Evolutionary conservation across 37 sponge, comb jelly and placozoan genomes (phyloP).

Genomic region (Oscarella lobularis): DNA sequence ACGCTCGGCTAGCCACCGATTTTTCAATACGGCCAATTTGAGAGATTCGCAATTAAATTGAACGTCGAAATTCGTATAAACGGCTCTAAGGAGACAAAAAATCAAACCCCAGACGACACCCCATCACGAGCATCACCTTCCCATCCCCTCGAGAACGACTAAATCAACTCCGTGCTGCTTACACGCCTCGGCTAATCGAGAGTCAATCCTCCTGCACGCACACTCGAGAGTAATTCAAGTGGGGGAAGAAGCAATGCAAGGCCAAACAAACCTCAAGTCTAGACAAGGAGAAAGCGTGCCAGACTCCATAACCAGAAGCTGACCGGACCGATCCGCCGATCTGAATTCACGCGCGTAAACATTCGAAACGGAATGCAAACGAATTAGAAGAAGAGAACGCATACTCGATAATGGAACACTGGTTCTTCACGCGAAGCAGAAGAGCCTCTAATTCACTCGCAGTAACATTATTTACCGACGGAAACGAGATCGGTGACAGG

Average conservation of each 20-base stretch:
- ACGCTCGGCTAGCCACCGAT: conserved; percentile 24
- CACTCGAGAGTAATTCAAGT: too few species aligned
- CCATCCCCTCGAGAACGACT: conserved; percentile 28
- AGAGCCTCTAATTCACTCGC: conserved; percentile 13
- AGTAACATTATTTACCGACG: conserved; percentile 15
- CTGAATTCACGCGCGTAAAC: background rate
- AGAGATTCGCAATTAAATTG: conserved; percentile 8
- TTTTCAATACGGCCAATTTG: conserved; percentile 27
- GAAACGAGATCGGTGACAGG: conserved; percentile 15
- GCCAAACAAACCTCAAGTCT: conserved; percentile 13
- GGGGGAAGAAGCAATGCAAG: too few species aligned
- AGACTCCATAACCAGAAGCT: conserved; percentile 16
- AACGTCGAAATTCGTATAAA: conserved; percentile 20
- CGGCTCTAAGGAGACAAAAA: background rate
- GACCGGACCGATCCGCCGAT: background rate
- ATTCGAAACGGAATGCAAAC: background rate
- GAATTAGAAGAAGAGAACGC: background rate
- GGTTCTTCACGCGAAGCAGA: background rate
- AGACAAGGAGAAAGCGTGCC: conserved; percentile 22
- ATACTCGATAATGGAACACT: background rate
- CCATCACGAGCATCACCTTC: conserved; percentile 7
- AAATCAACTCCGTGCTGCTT: conserved; percentile 6
- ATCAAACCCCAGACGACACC: too few species aligned
- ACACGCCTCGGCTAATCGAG: conserved; percentile 3
- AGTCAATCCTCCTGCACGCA: background rate